Evolutionary conservation across 2,797 vertebrate genomes (phyloP), one percentile per base, ranked within the genome.

Genomic region (Helicolenus hilgendorfi): DNA sequence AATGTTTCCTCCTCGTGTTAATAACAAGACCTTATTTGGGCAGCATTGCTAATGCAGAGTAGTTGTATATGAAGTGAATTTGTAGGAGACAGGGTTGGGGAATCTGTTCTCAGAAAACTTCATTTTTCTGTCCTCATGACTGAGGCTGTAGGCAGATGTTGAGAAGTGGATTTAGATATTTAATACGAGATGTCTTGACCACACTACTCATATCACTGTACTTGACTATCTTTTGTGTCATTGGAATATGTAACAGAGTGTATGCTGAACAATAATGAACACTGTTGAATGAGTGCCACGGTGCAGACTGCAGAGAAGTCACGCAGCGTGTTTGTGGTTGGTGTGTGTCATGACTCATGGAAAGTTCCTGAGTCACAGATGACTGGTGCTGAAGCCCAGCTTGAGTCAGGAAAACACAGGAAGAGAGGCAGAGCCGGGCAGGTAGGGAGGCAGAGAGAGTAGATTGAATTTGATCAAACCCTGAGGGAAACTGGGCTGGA

Each of bases 331-430:
- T 49, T 68, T 72, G 49, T 65, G 65, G 53, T 38, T 58, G 24
- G 38, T 49, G n/a, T 58, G 59, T 60, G 36, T 71, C 69, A 72
- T 81, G 80, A 82, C 74, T 90, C 85, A 86, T 86, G 87, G 88
- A 79, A 86, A 90, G 60, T 77, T 84, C 63, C 53, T 84, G 82
- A 87, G 77, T 83, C 87, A 89, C 69, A 74, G 70, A 75, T 72
- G 67, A 84, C 56, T 59, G 69, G 38, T 67, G 53, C 60, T 67
- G 31, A 55, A 59, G 27, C 77, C 11, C 81, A 74, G 84, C 79
- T 56, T 55, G 73, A 79, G 60, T 64, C 77, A 88, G 65, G 71
- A 81, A 82, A 81, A 63, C 29, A 72, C 7, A 41, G 7, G 27
- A 49, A 15, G 74, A 69, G 74, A 33, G 45, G n/a, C 56, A 69